A percentile compares a stretch with the other conserved stretches of the same genome.
phyloP scores from a whole-genome alignment of 1,140 invertebrate genomes.

The Rhagoletis pomonella region DNA sequence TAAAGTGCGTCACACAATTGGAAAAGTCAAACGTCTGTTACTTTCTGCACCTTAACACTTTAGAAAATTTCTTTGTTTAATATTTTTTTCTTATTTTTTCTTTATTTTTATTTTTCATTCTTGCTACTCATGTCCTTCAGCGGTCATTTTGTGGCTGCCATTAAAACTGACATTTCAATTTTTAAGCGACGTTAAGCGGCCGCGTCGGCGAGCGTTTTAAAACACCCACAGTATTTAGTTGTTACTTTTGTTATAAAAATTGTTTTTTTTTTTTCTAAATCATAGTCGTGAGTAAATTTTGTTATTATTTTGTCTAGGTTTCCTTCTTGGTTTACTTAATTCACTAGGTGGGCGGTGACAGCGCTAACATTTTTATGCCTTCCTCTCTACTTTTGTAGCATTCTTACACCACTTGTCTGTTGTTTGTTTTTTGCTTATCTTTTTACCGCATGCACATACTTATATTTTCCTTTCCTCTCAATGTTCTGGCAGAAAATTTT shows the following conservation, averaged over 20 bases:
- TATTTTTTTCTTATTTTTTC: background rate
- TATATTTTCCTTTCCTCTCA: background rate
- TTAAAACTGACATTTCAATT: slow-evolving; percentile 50
- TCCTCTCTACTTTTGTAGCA: background rate
- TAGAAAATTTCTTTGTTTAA: background rate
- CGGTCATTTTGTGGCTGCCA: slow-evolving; percentile 26
- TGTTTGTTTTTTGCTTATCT: background rate
- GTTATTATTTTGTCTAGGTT: too few relatives aligned
- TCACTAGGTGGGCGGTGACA: background rate
- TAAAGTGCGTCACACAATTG: background rate
- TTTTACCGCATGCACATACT: background rate
- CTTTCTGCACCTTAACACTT: slow-evolving; percentile 27
- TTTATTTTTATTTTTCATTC: background rate
- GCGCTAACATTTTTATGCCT: background rate
- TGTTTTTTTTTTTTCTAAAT: background rate
- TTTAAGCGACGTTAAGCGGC: slow-evolving; percentile 18
- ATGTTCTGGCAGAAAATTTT: too few relatives aligned
- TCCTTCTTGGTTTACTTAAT: background rate
- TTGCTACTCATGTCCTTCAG: background rate
- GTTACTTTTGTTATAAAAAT: background rate
- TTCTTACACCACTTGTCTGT: background rate
- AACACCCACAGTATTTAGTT: slow-evolving; percentile 2
- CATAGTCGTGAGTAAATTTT: too few relatives aligned
- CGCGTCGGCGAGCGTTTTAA: background rate
- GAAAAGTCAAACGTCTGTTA: slow-evolving; percentile 15